A percentile compares a stretch with the other conserved stretches of the same genome.
phyloP scores from a whole-genome alignment of 2,113 vertebrate genomes.

The Hippocampus barbouri region DNA sequence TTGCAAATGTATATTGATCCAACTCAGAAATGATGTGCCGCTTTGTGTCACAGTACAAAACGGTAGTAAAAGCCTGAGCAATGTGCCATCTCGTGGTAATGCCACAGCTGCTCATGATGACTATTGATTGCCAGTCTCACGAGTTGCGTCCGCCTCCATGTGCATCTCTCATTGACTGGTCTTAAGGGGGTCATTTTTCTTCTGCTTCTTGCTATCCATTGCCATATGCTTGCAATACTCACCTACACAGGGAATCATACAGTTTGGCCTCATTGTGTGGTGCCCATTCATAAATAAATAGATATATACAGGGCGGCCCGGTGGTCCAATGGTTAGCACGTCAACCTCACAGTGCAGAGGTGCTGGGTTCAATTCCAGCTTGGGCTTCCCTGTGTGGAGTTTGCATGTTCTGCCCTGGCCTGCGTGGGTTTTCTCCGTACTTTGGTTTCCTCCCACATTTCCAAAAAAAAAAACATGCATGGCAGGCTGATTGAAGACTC shows the following conservation, averaged over 20 bases:
- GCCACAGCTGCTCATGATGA: constrained; percentile 70
- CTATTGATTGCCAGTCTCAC: constrained; percentile 66
- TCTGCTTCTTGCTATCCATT: constrained; percentile 27
- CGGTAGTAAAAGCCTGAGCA: constrained; percentile 49
- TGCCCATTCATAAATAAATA: neutral
- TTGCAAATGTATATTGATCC: constrained; percentile 56
- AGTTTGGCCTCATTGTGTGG: neutral
- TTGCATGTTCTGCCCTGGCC: no score
- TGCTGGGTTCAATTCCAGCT: no score
- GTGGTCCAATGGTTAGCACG: no score
- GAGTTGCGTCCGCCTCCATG: constrained; percentile 58
- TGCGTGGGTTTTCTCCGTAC: no score
- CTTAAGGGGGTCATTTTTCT: constrained; percentile 54
- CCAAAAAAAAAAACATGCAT: no score
- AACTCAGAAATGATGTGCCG: constrained; percentile 41
- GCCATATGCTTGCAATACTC: constrained; percentile 10
- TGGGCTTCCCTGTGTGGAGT: no score
- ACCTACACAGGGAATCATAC: constrained; percentile 3
- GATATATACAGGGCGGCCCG: neutral
- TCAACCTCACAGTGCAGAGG: no score
- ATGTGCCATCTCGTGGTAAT: constrained; percentile 71
- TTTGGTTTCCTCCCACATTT: no score
- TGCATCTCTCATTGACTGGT: constrained; percentile 68
- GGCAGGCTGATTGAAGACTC: no score
- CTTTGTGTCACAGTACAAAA: constrained; percentile 44